Evolutionary conservation across 2,113 vertebrate genomes (phyloP), one percentile per base, ranked within the genome.

Genomic region (Burhinus oedicnemus): DNA sequence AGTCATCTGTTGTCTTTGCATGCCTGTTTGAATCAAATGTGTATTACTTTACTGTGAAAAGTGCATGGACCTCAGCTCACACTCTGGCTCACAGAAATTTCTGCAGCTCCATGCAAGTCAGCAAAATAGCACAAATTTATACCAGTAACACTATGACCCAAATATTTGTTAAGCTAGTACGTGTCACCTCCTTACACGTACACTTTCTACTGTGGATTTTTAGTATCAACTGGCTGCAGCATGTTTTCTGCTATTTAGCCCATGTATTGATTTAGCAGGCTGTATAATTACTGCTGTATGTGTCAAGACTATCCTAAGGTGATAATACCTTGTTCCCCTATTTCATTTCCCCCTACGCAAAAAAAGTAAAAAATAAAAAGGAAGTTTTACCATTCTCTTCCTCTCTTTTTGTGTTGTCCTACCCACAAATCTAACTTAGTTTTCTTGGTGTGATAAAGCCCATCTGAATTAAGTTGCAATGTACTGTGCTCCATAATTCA

Each of bases 151-250:
- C 45, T 40, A 2, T 72, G 54, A 90, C 71, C 64, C 47, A 80
- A 94, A 81, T 96, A 76, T 69, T 96, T 92, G 29, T 95, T 97
- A 94, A 96, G 70, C 95, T 96, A 92, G n/a, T 90, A 38, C n/a
- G 20, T 95, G 58, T 93, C 75, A 58, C 47, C 81, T 84, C 26
- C 21, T 60, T 93, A 90, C 62, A 94, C 81, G 92, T 83, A 44
- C 44, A 84, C 87, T 97, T 97, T 54, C 72, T 94, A 27, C 38
- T 87, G 40, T 68, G 92, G 65, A 83, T 92, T 65, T 38, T 87
- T 87, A 95, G 52, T 93, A 85, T 49, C 68, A 93, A 47, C 72
- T 68, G 65, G 40, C 92, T 94, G 61, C 64, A 93, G 60, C 38
- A 54, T 87, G 54, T 84, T 96, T 69, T 62, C 75, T 74, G 83